Percentiles rank a stretch among this genome's conserved stretches.
Conservation (phyloP, 2,888 invertebrate species). For the Coelinius sp. region DNA sequence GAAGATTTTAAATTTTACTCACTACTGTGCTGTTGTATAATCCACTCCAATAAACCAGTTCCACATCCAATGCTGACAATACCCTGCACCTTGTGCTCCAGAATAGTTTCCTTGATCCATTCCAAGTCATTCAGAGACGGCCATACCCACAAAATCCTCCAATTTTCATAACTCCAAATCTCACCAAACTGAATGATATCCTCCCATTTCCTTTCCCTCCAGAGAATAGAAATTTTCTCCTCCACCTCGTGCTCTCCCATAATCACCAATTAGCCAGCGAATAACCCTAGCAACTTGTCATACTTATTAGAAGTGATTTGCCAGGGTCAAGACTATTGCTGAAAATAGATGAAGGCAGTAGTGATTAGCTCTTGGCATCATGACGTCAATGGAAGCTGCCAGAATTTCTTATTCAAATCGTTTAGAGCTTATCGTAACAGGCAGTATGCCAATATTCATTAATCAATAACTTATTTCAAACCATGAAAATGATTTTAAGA, state of each 20-base stretch:
- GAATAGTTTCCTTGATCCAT: slow-evolving; percentile 73
- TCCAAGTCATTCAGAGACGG: slow-evolving; percentile 78
- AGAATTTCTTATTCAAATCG: slow-evolving; percentile 28
- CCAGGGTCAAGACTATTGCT: slow-evolving; percentile 19
- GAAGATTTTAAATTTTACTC: slow-evolving; percentile 36
- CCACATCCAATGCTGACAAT: slow-evolving; percentile 85
- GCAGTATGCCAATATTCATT: neutral
- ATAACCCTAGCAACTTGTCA: slow-evolving; percentile 20
- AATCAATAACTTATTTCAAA: neutral
- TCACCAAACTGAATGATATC: slow-evolving; percentile 68
- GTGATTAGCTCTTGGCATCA: slow-evolving; percentile 33
- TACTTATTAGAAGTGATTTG: neutral
- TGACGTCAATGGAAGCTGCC: slow-evolving; percentile 36
- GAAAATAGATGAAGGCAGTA: slow-evolving; percentile 40
- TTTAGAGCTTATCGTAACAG: neutral
- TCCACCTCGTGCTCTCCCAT: slow-evolving; percentile 50
- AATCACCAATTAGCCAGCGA: neutral
- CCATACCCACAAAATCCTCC: slow-evolving; percentile 81
- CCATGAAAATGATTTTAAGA: neutral
- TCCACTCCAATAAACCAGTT: slow-evolving; percentile 87
- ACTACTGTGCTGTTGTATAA: slow-evolving; percentile 79
- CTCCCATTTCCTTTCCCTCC: slow-evolving; percentile 64
- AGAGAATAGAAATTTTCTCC: slow-evolving; percentile 51
- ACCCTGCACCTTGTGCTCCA: slow-evolving; percentile 69
- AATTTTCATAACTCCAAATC: slow-evolving; percentile 69